Base-by-base conservation (phyloP, 2,797 vertebrate species). In the Anguilla pacifica region DNA sequence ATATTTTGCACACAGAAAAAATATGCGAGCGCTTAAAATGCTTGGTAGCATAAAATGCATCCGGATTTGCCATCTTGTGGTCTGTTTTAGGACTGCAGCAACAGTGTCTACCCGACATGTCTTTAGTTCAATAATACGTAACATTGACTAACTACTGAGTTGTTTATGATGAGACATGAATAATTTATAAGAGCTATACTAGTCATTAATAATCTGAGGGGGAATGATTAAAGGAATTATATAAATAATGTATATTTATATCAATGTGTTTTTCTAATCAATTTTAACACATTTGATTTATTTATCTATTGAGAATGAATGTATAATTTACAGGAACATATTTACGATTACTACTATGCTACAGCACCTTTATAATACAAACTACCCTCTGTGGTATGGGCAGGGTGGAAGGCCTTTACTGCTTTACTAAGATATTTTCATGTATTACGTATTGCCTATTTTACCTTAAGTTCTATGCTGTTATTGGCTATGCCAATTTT, bases 61-160 rank as follows among this genome's bases (percentile, higher is more conserved):
- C 82, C 22, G 22, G 86, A 67, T 83, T 43, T 46, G 79, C 86
- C 86, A 87, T 83, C 86, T 87, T 83, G 86, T 83, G 86, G 86
- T 70, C 59, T 51, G 35, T 64, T 83, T 43, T 53, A 87, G 19
- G 25, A 67, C 22, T 81, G 77, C n/a, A 81, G 10, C 39, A 49
- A 81, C 19, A 49, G 11, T 49, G 43, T 25, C 43, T 7, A 43
- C 35, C 0, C 77, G 3, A 10, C 28, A 31, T 10, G 9, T 13
- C 35, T 11, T 39, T 43, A 43, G 11, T 77, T 77, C 1, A 0
- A 6, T 39, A 15, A 31, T 77, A 77, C 72, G 43, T 19, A 35
- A 77, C 15, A 39, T 43, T 77, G 9, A 77, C 43, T 9, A 49
- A 81, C 13, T 43, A 39, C 6, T 46, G 49, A 49, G 39, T 10